Percentiles rank a stretch among this genome's conserved stretches.
These are phyloP conservation scores for Drosophila bocqueti DNA, from an alignment of 1,140 invertebrate species.

Conservation along the genomic window DNA sequence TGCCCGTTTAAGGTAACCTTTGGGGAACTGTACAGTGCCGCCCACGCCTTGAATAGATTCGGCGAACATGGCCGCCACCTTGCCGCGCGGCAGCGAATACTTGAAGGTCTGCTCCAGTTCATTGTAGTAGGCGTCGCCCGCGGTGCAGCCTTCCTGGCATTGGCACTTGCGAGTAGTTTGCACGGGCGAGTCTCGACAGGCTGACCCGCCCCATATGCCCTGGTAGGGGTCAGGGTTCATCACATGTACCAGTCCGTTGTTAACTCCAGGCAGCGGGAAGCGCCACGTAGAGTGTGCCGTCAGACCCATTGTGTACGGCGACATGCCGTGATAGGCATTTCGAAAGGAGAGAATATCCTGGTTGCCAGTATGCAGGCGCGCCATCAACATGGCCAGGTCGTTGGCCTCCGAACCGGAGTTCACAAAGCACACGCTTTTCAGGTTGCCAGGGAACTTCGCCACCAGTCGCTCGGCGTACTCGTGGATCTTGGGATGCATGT, in stretches of 20 bases:
- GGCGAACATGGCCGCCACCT: constrained; percentile 95
- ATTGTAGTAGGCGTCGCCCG: constrained; percentile 91
- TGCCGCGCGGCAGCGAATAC: constrained; percentile 90
- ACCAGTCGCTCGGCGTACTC: constrained; percentile 95
- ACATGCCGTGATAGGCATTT: constrained; percentile 96
- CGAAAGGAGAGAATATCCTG: constrained; percentile 94
- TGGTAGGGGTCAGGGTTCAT: constrained; percentile 96
- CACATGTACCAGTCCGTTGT: constrained; percentile 94
- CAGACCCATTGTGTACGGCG: constrained; percentile 92
- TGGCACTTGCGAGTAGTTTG: constrained; percentile 90
- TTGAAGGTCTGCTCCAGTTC: constrained; percentile 93
- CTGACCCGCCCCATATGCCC: constrained; percentile 94
- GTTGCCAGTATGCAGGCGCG: constrained; percentile 93
- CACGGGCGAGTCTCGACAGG: constrained; percentile 94
- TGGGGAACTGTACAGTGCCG: constrained; percentile 96
- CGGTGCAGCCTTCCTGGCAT: constrained; percentile 89
- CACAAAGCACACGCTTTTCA: constrained; percentile 96
- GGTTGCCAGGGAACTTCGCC: constrained; percentile 92
- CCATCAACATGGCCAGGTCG: constrained; percentile 95
- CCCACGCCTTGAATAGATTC: constrained; percentile 98
- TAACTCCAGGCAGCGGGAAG: constrained; percentile 89
- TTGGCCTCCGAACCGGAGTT: constrained; percentile 99
- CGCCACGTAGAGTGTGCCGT: constrained; percentile 93
- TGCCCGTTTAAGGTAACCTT: constrained; percentile 93
- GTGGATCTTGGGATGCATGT: constrained; percentile 94